These are phyloP conservation scores for Diplazon laetatorius DNA, from an alignment of 2,888 invertebrate genomes.

Conservation along the genomic window DNA sequence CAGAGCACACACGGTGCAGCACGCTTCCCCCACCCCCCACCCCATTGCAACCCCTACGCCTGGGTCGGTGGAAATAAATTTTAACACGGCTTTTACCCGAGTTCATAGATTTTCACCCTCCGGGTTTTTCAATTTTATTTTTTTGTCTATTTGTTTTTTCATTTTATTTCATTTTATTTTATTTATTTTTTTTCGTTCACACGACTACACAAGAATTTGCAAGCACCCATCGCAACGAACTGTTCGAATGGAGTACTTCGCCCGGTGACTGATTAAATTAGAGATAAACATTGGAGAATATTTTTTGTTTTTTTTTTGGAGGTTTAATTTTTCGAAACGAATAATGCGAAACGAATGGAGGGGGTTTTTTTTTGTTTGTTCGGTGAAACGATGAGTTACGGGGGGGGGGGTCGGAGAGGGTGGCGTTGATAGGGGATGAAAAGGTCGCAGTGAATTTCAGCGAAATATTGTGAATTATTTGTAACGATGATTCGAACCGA, in stretches of 20 bases:
- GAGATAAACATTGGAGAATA: constrained; percentile 22
- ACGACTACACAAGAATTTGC: constrained; percentile 29
- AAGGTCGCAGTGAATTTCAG: neutral
- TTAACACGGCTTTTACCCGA: constrained; percentile 53
- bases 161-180: no score
- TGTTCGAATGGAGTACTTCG: constrained; percentile 46
- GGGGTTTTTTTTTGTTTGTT: no score
- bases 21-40: constrained; percentile 1
- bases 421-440: no score
- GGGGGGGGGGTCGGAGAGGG: no score
- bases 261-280: constrained; percentile 46
- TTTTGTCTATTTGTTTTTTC: no score
- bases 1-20: constrained; percentile 24
- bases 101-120: constrained; percentile 53
- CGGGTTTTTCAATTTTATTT: constrained; percentile 32
- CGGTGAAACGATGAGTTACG: no score
- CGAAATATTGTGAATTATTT: neutral
- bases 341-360: constrained; percentile 13
- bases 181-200: neutral
- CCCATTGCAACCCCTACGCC: no score
- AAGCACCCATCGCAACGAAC: constrained; percentile 36
- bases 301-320: no score
- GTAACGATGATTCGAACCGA: no score
- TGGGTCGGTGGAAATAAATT: constrained; percentile 57
- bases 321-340: constrained; percentile 1